phyloP scores from a whole-genome alignment of 2,797 vertebrate genomes.

The Catharus ustulatus region DNA sequence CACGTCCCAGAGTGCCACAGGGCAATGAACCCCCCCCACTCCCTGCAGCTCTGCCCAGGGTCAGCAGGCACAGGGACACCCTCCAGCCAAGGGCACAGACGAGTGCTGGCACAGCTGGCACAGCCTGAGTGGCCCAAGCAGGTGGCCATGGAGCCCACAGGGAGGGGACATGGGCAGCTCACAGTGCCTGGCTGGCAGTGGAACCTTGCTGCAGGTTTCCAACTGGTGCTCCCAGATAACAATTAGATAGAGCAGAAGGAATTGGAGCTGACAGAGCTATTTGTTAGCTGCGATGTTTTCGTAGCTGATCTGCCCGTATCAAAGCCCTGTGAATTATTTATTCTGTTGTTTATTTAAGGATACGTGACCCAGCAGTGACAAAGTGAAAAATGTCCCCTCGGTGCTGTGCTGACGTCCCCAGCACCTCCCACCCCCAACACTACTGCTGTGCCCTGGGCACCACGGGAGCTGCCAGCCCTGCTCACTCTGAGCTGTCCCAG shows the following conservation, averaged over 20 bases:
- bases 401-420: not conserved
- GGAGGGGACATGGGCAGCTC: not conserved
- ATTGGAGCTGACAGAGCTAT: constrained; percentile 85
- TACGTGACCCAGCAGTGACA: constrained; percentile 63
- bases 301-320: constrained; percentile 74
- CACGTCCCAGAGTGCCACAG: rapidly evolving
- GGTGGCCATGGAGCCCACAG: not conserved
- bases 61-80: not conserved
- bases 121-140: not conserved
- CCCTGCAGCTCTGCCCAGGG: not conserved
- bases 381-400: constrained; percentile 69
- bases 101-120: not conserved
- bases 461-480: too few relatives aligned
- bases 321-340: constrained; percentile 74
- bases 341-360: constrained; percentile 77
- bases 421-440: not conserved
- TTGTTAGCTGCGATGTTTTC: constrained; percentile 80
- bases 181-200: constrained; percentile 42
- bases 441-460: not conserved
- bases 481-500: too few relatives aligned
- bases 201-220: constrained; percentile 81
- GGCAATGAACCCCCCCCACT: not conserved
- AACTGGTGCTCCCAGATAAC: constrained; percentile 80
- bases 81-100: not conserved
- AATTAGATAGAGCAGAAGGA: constrained; percentile 85